Base-by-base conservation (phyloP, 2,888 invertebrate genomes). In the Sussaba pulchella region DNA sequence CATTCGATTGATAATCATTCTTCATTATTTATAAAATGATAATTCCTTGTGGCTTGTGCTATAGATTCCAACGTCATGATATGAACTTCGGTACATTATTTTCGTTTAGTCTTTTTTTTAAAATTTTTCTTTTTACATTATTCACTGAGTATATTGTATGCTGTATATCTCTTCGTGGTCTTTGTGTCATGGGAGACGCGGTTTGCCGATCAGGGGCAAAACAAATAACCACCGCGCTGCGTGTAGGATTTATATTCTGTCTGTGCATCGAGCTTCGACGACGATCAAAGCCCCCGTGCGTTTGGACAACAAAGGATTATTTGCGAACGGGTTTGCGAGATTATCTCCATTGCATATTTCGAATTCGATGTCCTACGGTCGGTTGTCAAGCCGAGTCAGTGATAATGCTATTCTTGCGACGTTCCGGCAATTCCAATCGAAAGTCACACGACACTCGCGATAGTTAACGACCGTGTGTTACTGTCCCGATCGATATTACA, bases 21-120 rank as follows among this genome's bases (percentile, higher is more conserved):
- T 9, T 69, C 41, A 41, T 45, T 14, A 70, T 66, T 41, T 31
- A 47, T 57, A 43, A 54, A 67, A 72, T 39, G 57, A 64, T 43
- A 70, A 78, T 78, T 72, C 66, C 67, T 75, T 19, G 39, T 67
- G 75, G 71, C 80, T 52, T 76, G 54, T 72, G 71, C 52, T 52
- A 64, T 45, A 63, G 36, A 73, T 57, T 63, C 63, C 64, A 69
- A 57, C 36, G 17, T 26, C 41, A 52, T 10, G 21, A 72, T 63
- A 47, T 57, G 47, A 19, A 70, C 52, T 67, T 47, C 17, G 17
- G 52, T 61, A 24, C 14, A 12, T 45, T 78, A 61, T 67, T 52
- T 39, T 21, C 4, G n/a, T n/a, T n/a, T 45, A 43, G 26, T 74
- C 50, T 50, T 21, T 64, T 36, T 36, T 36, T 47, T 61, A 31